Evolutionary conservation across 2,888 invertebrate genomes (phyloP).

Genomic region (Cryptocheilus praepositus): DNA sequence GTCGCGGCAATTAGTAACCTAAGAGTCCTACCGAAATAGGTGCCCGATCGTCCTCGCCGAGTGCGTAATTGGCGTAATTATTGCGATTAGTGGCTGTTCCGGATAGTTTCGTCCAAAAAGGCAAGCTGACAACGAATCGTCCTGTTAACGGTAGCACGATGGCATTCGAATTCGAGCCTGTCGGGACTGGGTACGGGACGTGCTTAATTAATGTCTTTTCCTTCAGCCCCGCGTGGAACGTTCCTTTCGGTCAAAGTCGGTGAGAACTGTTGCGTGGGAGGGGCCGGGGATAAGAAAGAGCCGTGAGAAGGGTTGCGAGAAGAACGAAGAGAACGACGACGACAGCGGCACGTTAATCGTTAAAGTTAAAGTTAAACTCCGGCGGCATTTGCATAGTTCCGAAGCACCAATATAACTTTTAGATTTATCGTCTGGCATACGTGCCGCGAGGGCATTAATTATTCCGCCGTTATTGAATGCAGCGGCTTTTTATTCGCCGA

Average conservation of each 20-base stretch:
- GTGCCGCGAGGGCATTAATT: conserved; percentile 38
- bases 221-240: not conserved
- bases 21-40: too few relatives aligned
- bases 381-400: conserved; percentile 39
- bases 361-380: conserved; percentile 42
- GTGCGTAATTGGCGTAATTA: not conserved
- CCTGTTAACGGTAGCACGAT: not conserved
- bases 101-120: not conserved
- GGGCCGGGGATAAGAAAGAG: not conserved
- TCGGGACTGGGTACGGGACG: not conserved
- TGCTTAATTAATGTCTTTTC: conserved; percentile 7
- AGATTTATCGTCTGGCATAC: conserved; percentile 41
- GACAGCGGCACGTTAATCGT: conserved; percentile 36
- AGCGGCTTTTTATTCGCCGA: conserved; percentile 22
- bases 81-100: not conserved
- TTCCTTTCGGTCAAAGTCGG: not conserved
- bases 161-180: not conserved
- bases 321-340: not conserved
- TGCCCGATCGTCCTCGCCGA: too few relatives aligned
- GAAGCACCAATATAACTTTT: conserved; percentile 38
- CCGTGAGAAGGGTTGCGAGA: not conserved
- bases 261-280: not conserved
- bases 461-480: conserved; percentile 42
- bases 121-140: not conserved
- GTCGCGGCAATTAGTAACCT: too few relatives aligned